phyloP scores from a whole-genome alignment of 1,140 invertebrate species.

The Drosophila nasuta region DNA sequence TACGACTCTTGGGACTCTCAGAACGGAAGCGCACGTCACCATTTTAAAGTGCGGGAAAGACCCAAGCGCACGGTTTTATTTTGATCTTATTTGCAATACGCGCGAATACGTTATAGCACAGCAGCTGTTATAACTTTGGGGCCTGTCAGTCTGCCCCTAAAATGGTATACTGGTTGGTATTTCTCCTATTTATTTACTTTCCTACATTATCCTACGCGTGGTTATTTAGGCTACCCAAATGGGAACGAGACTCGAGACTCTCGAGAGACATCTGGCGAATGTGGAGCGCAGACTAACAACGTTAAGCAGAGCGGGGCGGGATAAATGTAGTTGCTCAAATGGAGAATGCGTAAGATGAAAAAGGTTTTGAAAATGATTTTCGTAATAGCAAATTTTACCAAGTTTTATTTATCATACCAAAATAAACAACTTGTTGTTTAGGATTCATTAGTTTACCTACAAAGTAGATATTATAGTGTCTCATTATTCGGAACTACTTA shows the following conservation, averaged over 20 bases:
- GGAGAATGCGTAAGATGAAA: too few species aligned
- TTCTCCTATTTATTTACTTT: neutral
- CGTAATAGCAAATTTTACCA: too few species aligned
- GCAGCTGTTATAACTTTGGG: slow-evolving; percentile 59
- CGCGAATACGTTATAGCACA: neutral
- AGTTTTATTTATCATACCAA: too few species aligned
- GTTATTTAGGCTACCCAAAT: neutral
- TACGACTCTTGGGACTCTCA: too few species aligned
- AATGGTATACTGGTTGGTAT: neutral
- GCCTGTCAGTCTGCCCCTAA: neutral
- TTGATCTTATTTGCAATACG: slow-evolving; percentile 2
- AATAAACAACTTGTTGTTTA: too few species aligned
- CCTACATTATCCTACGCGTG: neutral
- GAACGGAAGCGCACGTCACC: slow-evolving; percentile 13
- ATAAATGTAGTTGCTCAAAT: too few species aligned
- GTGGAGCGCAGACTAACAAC: too few species aligned
- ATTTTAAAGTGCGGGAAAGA: slow-evolving; percentile 46
- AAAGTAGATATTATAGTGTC: neutral
- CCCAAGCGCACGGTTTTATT: slow-evolving; percentile 22
- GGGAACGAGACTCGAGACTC: too few species aligned
- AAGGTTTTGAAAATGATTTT: too few species aligned
- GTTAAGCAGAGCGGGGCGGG: too few species aligned
- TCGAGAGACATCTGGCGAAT: too few species aligned
- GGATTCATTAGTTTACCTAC: too few species aligned
- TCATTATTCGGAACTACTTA: neutral